A percentile compares a stretch with the other conserved stretches of the same genome.
These are phyloP conservation scores for Trachymyrmex septentrionalis DNA, from an alignment of 1,140 invertebrate species.

Conservation along the genomic window DNA sequence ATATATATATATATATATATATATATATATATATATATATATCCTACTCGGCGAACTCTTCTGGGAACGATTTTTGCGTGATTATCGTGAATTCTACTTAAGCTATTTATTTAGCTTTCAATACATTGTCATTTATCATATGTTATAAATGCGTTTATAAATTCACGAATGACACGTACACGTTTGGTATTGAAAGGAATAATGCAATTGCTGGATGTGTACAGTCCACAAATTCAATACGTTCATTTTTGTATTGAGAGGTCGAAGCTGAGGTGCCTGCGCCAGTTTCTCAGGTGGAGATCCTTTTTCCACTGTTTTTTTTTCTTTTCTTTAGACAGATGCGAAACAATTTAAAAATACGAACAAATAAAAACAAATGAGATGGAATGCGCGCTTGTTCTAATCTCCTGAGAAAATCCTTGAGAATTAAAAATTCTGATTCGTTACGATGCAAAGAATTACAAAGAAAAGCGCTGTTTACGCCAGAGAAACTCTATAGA, in stretches of 20 bases:
- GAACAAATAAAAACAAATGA: background rate
- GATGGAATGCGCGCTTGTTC: background rate
- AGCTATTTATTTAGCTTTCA: slow-evolving; percentile 19
- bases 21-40: slow-evolving; percentile 45
- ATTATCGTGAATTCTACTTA: slow-evolving; percentile 15
- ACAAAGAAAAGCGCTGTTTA: slow-evolving; percentile 31
- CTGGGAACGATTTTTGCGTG: slow-evolving; percentile 15
- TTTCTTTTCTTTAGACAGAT: background rate
- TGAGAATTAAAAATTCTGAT: slow-evolving; percentile 51
- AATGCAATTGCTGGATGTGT: background rate
- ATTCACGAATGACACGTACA: slow-evolving; percentile 11
- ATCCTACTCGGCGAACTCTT: slow-evolving; percentile 26
- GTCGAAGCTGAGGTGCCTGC: background rate
- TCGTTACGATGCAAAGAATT: background rate
- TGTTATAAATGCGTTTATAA: slow-evolving; percentile 14
- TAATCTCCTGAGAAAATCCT: slow-evolving; percentile 48
- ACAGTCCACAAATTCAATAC: background rate
- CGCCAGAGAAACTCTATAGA: slow-evolving; percentile 40
- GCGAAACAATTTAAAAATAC: background rate
- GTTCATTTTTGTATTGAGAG: background rate
- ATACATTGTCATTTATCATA: slow-evolving; percentile 6
- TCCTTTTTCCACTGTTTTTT: background rate
- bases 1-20: slow-evolving; percentile 40
- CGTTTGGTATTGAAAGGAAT: background rate
- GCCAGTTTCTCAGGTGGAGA: background rate